Conservation (phyloP, 2,113 vertebrate species). For the Podocnemis expansa region DNA sequence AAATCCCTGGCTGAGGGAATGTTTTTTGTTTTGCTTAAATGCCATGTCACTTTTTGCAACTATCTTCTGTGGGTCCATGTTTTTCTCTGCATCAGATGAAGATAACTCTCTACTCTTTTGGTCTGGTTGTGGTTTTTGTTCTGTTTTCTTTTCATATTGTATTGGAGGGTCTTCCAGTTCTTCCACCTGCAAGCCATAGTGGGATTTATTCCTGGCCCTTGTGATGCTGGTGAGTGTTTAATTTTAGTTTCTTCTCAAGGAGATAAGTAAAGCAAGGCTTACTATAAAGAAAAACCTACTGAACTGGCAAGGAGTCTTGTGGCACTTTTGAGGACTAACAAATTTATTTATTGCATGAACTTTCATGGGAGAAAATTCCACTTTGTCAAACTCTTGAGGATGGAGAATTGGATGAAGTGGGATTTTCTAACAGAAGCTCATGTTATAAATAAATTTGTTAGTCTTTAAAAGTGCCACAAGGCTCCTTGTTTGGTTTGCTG, state of each 20-base stretch:
- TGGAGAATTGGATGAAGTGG: no score
- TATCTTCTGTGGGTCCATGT: not conserved
- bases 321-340: no score
- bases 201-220: not conserved
- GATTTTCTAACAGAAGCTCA: no score
- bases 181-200: not conserved
- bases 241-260: not conserved
- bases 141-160: not conserved
- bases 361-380: no score
- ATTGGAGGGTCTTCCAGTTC: not conserved
- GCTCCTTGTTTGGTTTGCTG: no score
- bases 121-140: not conserved
- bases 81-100: not conserved
- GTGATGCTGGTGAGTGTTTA: not conserved
- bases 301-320: no score
- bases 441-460: no score
- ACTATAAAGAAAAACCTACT: not conserved
- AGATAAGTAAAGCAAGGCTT: not conserved
- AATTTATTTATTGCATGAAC: no score
- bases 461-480: no score
- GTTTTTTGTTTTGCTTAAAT: not conserved
- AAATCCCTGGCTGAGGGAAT: no score
- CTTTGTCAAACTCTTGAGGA: no score
- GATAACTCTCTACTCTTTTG: not conserved
- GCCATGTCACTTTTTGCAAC: not conserved